phyloP scores from a whole-genome alignment of 2,888 invertebrate species.

The Leptinotarsa peninsularis region DNA sequence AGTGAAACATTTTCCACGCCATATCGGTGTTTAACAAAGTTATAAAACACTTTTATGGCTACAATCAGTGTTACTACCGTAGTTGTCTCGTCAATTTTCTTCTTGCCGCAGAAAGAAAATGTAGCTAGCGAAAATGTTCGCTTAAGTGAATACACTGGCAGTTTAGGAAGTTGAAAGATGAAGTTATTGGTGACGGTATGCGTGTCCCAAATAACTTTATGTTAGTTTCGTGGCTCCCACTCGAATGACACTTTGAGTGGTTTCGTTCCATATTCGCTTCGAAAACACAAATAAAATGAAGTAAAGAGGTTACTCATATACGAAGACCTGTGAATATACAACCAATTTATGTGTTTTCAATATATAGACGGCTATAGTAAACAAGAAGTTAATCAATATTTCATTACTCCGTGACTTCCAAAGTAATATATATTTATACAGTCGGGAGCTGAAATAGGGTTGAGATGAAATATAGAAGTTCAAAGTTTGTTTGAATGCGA shows the following conservation, averaged over 20 bases:
- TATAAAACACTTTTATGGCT: constrained; percentile 37
- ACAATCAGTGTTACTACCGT: constrained; percentile 37
- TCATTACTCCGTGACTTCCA: too few species aligned
- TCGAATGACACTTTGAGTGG: constrained; percentile 2
- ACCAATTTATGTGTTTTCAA: too few species aligned
- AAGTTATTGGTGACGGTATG: constrained; percentile 42
- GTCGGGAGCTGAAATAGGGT: too few species aligned
- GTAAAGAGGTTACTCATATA: too few species aligned
- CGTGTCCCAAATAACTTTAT: constrained; percentile 26
- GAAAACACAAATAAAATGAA: background rate
- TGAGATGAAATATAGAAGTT: too few species aligned
- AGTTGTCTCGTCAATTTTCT: constrained; percentile 43
- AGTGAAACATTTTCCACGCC: constrained; percentile 32
- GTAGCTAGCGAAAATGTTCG: constrained; percentile 37
- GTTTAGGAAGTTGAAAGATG: constrained; percentile 43
- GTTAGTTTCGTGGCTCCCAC: background rate
- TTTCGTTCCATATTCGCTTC: background rate
- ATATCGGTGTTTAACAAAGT: constrained; percentile 29
- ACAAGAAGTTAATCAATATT: too few species aligned
- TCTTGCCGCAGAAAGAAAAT: constrained; percentile 38
- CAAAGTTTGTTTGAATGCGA: too few species aligned
- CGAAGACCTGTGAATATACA: too few species aligned
- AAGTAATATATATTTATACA: too few species aligned
- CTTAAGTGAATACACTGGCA: constrained; percentile 46
- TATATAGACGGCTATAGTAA: too few species aligned